These are phyloP conservation scores for Micrastur ruficollis DNA, from an alignment of 2,797 vertebrate species.

Conservation along the genomic window DNA sequence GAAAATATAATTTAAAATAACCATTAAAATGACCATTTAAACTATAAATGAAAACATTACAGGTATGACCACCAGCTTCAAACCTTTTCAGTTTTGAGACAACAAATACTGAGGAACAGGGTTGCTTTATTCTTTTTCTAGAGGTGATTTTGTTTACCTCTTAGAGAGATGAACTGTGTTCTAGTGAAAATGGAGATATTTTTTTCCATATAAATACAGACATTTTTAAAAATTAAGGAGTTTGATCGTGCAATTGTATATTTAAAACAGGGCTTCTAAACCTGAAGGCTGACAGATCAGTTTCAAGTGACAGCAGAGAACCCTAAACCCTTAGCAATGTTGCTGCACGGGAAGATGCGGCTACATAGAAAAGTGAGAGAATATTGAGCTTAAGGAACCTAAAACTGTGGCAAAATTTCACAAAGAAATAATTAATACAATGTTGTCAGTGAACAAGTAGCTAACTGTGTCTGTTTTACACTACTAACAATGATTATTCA, in stretches of 20 bases:
- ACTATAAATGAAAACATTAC: not conserved
- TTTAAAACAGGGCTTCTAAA: not conserved
- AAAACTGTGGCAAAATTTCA: not conserved
- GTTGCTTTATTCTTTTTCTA: not conserved
- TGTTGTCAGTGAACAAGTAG: not conserved
- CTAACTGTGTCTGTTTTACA: not conserved
- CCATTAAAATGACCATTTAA: not conserved
- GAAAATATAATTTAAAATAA: not conserved
- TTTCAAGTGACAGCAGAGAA: not conserved
- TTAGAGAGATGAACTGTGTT: not conserved
- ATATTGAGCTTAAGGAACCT: not conserved
- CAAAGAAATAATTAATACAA: not conserved
- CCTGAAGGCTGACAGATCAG: not conserved
- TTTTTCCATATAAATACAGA: not conserved
- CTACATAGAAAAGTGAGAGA: not conserved
- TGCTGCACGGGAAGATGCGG: not conserved
- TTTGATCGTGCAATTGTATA: not conserved
- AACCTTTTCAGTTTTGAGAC: not conserved
- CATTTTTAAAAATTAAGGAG: not conserved
- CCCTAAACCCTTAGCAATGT: no score
- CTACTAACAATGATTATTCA: not conserved
- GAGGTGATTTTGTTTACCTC: not conserved
- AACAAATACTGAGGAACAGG: not conserved
- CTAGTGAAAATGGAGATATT: not conserved
- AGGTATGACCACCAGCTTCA: not conserved